Conservation (phyloP, 1,140 invertebrate species). For the Leptopilina clavipes region DNA sequence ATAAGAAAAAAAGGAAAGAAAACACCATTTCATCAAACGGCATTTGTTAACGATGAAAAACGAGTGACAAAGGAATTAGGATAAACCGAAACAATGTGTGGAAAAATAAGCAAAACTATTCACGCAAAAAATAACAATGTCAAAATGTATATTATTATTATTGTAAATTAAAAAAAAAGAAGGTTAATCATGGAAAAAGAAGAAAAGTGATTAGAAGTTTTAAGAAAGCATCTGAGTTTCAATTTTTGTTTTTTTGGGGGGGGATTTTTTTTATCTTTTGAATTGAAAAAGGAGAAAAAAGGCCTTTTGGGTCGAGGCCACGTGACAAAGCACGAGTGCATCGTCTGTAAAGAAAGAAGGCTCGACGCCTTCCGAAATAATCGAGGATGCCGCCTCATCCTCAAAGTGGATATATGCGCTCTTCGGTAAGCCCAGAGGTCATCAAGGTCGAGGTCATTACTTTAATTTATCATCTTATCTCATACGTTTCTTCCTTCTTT, state of each 20-base stretch:
- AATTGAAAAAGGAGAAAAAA: constrained; percentile 6
- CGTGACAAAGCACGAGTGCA: constrained; percentile 37
- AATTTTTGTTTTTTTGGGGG: no score
- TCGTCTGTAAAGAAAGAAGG: constrained; percentile 49
- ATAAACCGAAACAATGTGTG: no score
- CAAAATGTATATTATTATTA: no score
- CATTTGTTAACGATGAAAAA: no score
- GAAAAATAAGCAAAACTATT: no score
- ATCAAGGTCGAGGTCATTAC: neutral
- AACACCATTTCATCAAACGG: no score
- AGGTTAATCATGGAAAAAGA: neutral
- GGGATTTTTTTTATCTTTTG: neutral
- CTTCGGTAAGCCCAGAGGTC: constrained; percentile 56
- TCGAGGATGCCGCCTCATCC: constrained; percentile 61
- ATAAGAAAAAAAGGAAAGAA: no score
- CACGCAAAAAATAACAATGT: no score
- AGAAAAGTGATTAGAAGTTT: neutral
- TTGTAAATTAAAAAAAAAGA: no score
- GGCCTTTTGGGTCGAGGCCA: constrained; percentile 10
- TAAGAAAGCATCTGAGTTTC: no score
- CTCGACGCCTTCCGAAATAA: constrained; percentile 52
- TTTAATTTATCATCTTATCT: neutral
- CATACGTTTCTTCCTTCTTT: constrained; percentile 24
- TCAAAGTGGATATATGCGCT: constrained; percentile 65
- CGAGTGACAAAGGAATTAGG: no score